Evolutionary conservation across 2,888 invertebrate genomes (phyloP).

Genomic region (Plusia festucae): DNA sequence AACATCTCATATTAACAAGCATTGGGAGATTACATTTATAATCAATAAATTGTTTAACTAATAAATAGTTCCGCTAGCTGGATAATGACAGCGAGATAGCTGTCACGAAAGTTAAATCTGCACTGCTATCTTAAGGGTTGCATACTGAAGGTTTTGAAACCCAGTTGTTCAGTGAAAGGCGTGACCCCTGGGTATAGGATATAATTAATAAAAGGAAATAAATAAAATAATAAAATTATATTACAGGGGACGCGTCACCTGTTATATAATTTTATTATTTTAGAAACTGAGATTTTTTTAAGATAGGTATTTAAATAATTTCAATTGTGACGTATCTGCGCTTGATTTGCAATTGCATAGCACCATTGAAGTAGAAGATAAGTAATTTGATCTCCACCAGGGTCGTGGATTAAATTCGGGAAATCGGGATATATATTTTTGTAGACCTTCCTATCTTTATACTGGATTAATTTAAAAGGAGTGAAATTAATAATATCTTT

Average conservation of each 20-base stretch:
- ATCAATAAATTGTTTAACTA: conserved; percentile 53
- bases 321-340: neutral
- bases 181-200: neutral
- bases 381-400: neutral
- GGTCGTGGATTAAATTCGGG: neutral
- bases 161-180: conserved; percentile 2
- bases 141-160: neutral
- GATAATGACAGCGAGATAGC: neutral
- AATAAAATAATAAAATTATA: no score
- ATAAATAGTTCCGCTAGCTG: conserved; percentile 38
- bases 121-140: neutral
- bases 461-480: no score
- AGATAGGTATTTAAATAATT: neutral
- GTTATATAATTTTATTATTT: neutral
- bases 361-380: neutral
- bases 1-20: conserved; percentile 53
- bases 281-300: neutral
- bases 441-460: no score
- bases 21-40: conserved; percentile 60
- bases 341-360: conserved; percentile 4
- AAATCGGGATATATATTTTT: neutral
- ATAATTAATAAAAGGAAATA: no score
- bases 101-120: neutral
- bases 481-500: no score
- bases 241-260: neutral